A percentile compares a stretch with the other conserved stretches of the same genome.
These are phyloP conservation scores for Netelia virgata DNA, from an alignment of 2,888 invertebrate species.

Conservation along the genomic window DNA sequence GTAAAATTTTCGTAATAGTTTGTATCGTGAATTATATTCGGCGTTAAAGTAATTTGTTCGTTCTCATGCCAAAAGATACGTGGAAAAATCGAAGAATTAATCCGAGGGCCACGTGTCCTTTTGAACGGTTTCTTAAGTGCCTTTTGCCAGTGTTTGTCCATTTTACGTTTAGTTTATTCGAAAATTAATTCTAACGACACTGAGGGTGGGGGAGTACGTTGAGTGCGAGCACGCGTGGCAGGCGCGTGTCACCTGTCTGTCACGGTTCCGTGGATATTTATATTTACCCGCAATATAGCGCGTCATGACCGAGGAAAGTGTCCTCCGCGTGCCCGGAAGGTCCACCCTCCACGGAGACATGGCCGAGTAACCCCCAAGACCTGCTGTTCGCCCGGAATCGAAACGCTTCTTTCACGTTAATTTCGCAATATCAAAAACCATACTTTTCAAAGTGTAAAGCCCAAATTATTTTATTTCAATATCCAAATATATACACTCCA, in stretches of 20 bases:
- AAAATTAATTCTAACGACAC: slow-evolving; percentile 69
- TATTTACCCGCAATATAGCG: slow-evolving; percentile 70
- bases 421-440: background rate
- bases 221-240: slow-evolving; percentile 76
- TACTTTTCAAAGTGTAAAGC: background rate
- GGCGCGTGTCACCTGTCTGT: slow-evolving; percentile 84
- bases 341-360: slow-evolving; percentile 80
- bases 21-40: background rate
- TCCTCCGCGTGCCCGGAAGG: slow-evolving; percentile 70
- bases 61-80: background rate
- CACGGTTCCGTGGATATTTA: slow-evolving; percentile 79
- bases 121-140: slow-evolving; percentile 65
- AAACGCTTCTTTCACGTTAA: background rate
- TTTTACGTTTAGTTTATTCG: slow-evolving; percentile 75
- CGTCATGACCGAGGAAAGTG: slow-evolving; percentile 55
- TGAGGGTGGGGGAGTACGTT: slow-evolving; percentile 13
- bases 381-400: slow-evolving; percentile 67
- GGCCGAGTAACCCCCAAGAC: slow-evolving; percentile 79
- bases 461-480: background rate
- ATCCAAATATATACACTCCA: too few species aligned
- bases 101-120: slow-evolving; percentile 47
- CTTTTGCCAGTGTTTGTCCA: slow-evolving; percentile 73
- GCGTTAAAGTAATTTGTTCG: slow-evolving; percentile 6
- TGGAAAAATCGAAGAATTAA: slow-evolving; percentile 40
- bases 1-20: background rate